Evolutionary conservation across 2,797 vertebrate genomes (phyloP), one percentile per base, ranked within the genome.

Genomic region (Tragopan temminckii): DNA sequence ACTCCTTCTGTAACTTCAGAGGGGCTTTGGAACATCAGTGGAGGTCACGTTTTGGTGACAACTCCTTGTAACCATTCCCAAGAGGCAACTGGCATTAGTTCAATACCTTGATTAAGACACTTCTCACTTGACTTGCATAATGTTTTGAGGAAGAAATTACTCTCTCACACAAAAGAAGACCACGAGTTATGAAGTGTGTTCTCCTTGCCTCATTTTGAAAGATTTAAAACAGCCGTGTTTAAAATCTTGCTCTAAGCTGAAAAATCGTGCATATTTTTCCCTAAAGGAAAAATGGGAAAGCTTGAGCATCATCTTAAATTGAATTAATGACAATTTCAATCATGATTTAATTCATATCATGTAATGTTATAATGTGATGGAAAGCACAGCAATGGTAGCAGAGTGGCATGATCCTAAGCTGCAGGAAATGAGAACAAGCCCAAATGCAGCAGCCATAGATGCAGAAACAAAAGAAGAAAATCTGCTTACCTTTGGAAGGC

Each of bases 61-160:
- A 55, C 4, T 67, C 77, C 68, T 89, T 87, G 43, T n/a, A 85
- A 82, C 43, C 17, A 7, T 53, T 79, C 33, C 33, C 50, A 77
- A 80, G 38, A 85, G 36, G 16, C 45, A 75, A 21, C 11, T 87
- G 64, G 89, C 40, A 36, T 61, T 82, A 43, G 18, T 74, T 69
- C 75, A 90, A 38, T 19, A 74, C n/a, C 27, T 82, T 69, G 57
- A 85, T 48, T 81, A 91, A 81, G 57, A 80, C 17, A 74, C 8
- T 80, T 86, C 20, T 90, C 9, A 61, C 70, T 80, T 77, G 33
- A 19, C 20, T 82, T 85, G 12, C 43, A 80, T 23, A 42, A 33
- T 70, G 33, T 76, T 59, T 57, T 48, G 40, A 70, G 27, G 31
- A 24, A 84, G 29, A 70, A 67, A 86, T 9, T 25, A 61, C 7